These are phyloP conservation scores for Lasioglossum malachurum DNA, from an alignment of 2,888 invertebrate genomes.

Conservation along the genomic window DNA sequence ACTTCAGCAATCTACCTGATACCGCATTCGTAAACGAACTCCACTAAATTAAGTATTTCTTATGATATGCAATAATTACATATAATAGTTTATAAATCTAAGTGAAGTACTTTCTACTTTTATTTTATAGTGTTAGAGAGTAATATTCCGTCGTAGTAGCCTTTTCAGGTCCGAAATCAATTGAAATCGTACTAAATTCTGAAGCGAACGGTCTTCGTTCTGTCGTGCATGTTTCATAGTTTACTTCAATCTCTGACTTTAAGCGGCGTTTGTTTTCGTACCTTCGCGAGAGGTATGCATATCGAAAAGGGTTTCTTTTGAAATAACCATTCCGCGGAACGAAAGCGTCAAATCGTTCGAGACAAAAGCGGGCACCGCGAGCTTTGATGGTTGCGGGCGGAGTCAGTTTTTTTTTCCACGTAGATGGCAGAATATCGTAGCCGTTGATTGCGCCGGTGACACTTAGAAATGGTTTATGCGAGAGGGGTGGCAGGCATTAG, in stretches of 20 bases:
- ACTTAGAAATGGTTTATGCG: constrained; percentile 29
- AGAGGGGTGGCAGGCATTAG: constrained; percentile 29
- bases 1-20: neutral
- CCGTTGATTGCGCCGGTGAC: constrained; percentile 21
- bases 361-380: constrained; percentile 1
- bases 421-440: constrained; percentile 6
- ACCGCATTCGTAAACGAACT: neutral
- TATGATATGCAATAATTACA: too few relatives aligned
- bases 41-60: neutral
- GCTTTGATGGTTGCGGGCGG: constrained; percentile 10
- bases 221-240: neutral
- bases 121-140: too few relatives aligned
- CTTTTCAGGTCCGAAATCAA: too few relatives aligned
- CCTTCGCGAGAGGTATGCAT: neutral
- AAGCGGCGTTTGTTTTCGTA: neutral
- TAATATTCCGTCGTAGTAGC: too few relatives aligned
- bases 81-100: too few relatives aligned
- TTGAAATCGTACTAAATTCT: too few relatives aligned
- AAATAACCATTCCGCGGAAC: neutral
- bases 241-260: neutral
- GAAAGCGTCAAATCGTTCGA: constrained; percentile 4
- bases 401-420: constrained; percentile 11
- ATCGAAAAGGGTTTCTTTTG: neutral
- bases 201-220: neutral
- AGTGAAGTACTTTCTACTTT: too few relatives aligned